A percentile compares a stretch with the other conserved stretches of the same genome.
These are phyloP conservation scores for Oryzias curvinotus DNA, from an alignment of 2,113 vertebrate species.

Conservation along the genomic window DNA sequence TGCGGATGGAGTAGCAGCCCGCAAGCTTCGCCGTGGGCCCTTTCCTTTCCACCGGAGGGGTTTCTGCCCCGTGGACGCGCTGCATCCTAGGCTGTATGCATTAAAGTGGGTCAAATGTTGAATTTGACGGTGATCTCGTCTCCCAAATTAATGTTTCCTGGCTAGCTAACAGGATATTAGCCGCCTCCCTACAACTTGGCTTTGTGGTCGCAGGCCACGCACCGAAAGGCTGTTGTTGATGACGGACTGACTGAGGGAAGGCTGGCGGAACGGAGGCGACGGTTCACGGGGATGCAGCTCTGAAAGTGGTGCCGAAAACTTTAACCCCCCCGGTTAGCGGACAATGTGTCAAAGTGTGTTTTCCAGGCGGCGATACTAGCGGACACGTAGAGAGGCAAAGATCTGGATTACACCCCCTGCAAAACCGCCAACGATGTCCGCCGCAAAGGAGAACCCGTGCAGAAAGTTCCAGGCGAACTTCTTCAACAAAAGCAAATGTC, in stretches of 20 bases:
- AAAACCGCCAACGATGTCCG: slow-evolving; percentile 68
- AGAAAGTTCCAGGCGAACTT: slow-evolving; percentile 85
- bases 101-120: slow-evolving; percentile 33
- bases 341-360: slow-evolving; percentile 56
- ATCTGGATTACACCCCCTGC: slow-evolving; percentile 30
- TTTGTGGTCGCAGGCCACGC: slow-evolving; percentile 77
- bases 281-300: slow-evolving; percentile 49
- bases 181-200: slow-evolving; percentile 54
- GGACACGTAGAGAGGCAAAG: slow-evolving; percentile 30
- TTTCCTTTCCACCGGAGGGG: background rate
- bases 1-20: slow-evolving; percentile 25
- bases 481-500: slow-evolving; percentile 86
- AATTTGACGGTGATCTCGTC: slow-evolving; percentile 38
- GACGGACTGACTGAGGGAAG: slow-evolving; percentile 43
- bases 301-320: background rate
- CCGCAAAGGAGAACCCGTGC: slow-evolving; percentile 79
- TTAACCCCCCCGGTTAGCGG: background rate
- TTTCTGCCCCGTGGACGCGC: slow-evolving; percentile 15
- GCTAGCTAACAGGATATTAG: slow-evolving; percentile 71
- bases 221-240: slow-evolving; percentile 46
- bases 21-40: slow-evolving; percentile 8
- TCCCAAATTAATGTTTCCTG: slow-evolving; percentile 60
- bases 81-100: slow-evolving; percentile 23
- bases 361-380: slow-evolving; percentile 52
- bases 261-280: slow-evolving; percentile 61